These are phyloP conservation scores for Glaucomys volans DNA, from an alignment of 2,113 vertebrate species.

Conservation along the genomic window DNA sequence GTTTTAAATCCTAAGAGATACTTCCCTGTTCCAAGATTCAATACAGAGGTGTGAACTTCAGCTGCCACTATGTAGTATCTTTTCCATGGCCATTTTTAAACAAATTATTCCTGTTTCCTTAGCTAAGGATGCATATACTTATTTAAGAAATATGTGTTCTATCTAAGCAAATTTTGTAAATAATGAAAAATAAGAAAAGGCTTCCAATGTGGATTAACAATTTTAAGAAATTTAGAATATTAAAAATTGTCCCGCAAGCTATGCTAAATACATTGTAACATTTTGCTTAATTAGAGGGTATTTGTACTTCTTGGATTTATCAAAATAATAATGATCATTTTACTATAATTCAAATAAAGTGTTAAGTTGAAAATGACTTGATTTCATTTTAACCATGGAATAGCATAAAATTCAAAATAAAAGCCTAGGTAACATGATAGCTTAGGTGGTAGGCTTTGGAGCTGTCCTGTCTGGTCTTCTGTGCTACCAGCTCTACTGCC, in stretches of 20 bases:
- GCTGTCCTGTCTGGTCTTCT: neutral
- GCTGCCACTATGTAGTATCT: neutral
- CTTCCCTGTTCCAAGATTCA: neutral
- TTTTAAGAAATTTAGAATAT: neutral
- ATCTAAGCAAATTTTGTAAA: neutral
- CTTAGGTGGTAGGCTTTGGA: neutral
- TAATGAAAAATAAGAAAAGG: neutral
- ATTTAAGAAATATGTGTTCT: neutral
- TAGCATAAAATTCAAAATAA: neutral
- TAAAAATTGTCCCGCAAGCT: neutral
- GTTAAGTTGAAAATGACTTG: neutral
- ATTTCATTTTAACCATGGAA: slow-evolving; percentile 25
- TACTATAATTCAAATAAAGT: neutral
- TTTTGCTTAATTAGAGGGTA: neutral
- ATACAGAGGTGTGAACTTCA: neutral
- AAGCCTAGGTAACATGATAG: neutral
- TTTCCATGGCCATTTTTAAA: neutral
- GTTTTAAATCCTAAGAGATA: neutral
- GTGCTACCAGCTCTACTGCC: neutral
- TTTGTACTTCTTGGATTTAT: neutral
- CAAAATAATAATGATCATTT: neutral
- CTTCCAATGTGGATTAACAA: neutral
- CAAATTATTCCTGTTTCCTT: neutral
- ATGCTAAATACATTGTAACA: neutral
- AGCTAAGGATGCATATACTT: neutral